Evolutionary conservation across 1,140 invertebrate genomes (phyloP).

Genomic region (Cyphomyrmex costatus): DNA sequence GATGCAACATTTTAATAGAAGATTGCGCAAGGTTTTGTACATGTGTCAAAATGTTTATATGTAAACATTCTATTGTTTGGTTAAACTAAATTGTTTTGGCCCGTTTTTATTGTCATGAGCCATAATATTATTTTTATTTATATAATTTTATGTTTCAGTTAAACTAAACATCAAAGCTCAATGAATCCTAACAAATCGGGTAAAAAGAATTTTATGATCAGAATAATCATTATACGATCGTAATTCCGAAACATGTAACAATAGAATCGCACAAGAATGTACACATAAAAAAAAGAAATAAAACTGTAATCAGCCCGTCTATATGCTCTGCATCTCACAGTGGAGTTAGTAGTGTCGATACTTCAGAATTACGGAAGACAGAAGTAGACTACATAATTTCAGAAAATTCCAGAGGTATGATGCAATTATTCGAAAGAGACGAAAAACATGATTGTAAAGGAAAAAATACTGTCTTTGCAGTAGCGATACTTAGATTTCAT

Average conservation of each 20-base stretch:
- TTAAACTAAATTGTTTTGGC: too few species aligned
- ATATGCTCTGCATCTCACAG: slow-evolving; percentile 9
- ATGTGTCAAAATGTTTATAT: too few species aligned
- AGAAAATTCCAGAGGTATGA: slow-evolving; percentile 7
- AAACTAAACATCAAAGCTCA: background rate
- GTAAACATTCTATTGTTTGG: too few species aligned
- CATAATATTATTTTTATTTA: too few species aligned
- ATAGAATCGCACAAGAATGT: background rate
- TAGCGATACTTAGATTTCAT: background rate
- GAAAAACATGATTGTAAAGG: background rate
- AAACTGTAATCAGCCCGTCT: slow-evolving; percentile 29
- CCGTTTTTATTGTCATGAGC: too few species aligned
- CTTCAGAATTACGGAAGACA: slow-evolving; percentile 3
- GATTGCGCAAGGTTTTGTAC: too few species aligned
- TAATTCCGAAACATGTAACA: background rate
- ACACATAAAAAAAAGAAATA: background rate
- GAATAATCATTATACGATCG: background rate
- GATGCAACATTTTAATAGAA: too few species aligned
- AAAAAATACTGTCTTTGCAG: background rate
- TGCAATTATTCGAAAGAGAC: background rate
- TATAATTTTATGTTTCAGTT: background rate
- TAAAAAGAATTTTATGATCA: too few species aligned
- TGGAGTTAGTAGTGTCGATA: slow-evolving; percentile 2
- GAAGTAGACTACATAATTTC: slow-evolving; percentile 15
- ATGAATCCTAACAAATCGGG: background rate